Evolutionary conservation across 2,797 vertebrate species (phyloP), one percentile per base, ranked within the genome.

Genomic region (Lepidocolaptes lacrymiger): DNA sequence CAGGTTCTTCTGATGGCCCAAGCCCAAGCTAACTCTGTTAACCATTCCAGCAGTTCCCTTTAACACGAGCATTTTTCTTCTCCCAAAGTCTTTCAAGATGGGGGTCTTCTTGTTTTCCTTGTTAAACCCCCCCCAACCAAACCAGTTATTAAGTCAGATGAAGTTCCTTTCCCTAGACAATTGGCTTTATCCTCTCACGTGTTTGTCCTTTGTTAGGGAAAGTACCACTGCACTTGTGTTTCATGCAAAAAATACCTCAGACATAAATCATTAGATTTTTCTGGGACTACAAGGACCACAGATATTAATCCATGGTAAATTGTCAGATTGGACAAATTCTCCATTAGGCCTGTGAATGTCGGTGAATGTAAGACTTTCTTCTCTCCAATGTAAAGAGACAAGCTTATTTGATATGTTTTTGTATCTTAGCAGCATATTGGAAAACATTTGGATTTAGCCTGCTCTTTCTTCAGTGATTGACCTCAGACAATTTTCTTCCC

Each of bases 371-470:
- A 19, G 48, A 43, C 32, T 67, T 46, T 44, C 2, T 62, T 85
- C 28, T 92, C 39, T 81, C 14, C 63, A 67, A 76, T 16, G 15
- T 67, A 72, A 54, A 54, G 12, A 91, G 43, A 10, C n/a, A 63
- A n/a, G 48, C 6, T 11, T 28, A 44, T 64, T 55, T 68, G n/a
- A 10, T 43, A 27, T 8, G 4, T 4, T 64, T 89, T 43, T 61
- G 3, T 52, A 22, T 39, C 23, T 91, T 85, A 37, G 66, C 39
- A 77, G 43, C 16, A 69, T 12, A 20, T 34, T 49, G 36, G 23
- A 77, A 93, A 66, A 76, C 14, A 78, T 54, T 66, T 94, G 13
- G 32, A 61, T 87, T 66, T 32, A 69, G 41, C 10, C 30, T 87
- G 12, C 22, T 62, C 10, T 88, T 49, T 82, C 30, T 67, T 71